Conservation (phyloP, 37 sponge, comb jelly and placozoan genomes). For the Eunapius fragilis region DNA sequence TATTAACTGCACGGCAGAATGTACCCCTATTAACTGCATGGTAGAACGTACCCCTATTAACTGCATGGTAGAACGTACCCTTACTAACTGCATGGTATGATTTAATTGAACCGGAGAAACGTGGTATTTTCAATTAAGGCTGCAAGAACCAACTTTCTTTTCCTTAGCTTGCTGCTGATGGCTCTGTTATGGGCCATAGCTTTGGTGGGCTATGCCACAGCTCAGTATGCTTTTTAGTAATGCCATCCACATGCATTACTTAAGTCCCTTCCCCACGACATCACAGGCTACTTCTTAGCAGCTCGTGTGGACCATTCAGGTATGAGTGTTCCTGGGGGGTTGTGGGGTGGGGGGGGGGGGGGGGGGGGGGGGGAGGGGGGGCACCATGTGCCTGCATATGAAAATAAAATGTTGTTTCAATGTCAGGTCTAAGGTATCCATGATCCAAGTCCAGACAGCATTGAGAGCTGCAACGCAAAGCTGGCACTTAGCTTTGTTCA, state of each 20-base stretch:
- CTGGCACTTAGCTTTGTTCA: slow-evolving; percentile 56
- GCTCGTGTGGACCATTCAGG: slow-evolving; percentile 82
- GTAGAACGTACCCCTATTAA: no score
- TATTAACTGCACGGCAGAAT: no score
- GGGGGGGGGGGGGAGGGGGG: no score
- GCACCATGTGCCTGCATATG: no score
- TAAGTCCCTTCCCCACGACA: neutral
- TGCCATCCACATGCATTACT: neutral
- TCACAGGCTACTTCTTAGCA: slow-evolving; percentile 63
- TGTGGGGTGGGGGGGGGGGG: neutral
- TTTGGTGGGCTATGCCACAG: slow-evolving; percentile 59
- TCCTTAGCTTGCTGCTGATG: slow-evolving; percentile 63
- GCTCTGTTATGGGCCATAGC: slow-evolving; percentile 58
- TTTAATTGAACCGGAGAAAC: no score
- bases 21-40: no score
- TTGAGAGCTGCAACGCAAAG: slow-evolving; percentile 40
- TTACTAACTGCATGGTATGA: no score
- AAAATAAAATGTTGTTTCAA: no score
- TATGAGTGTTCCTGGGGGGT: neutral
- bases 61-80: no score
- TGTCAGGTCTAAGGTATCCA: slow-evolving; percentile 23
- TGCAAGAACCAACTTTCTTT: no score
- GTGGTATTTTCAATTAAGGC: no score
- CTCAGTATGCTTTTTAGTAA: slow-evolving; percentile 15
- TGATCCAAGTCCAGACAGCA: slow-evolving; percentile 29